phyloP scores from a whole-genome alignment of 2,113 vertebrate genomes.

The Gobius niger region DNA sequence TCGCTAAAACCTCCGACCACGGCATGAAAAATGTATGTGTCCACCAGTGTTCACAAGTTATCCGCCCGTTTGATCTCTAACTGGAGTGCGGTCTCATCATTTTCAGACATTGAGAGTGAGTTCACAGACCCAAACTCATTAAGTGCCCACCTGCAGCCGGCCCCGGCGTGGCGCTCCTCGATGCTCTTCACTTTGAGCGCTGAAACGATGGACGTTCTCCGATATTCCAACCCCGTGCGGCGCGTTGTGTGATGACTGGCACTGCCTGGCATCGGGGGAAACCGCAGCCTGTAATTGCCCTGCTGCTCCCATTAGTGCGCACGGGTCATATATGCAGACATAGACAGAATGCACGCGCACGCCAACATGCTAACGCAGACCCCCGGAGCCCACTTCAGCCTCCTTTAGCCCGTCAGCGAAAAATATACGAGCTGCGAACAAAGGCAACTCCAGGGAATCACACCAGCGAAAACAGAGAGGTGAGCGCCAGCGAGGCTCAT shows the following conservation, averaged over 20 bases:
- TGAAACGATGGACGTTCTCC: background rate
- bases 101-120: no score
- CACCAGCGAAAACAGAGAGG: background rate
- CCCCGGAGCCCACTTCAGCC: conserved; percentile 30
- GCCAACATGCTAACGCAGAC: conserved; percentile 31
- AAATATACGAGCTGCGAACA: conserved; percentile 26
- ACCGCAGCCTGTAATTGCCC: conserved; percentile 49
- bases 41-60: no score
- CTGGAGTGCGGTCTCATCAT: no score
- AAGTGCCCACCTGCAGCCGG: no score
- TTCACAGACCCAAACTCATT: no score
- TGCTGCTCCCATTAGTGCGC: conserved; percentile 56
- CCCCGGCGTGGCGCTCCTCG: no score
- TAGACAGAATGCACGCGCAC: conserved; percentile 17
- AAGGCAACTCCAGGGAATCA: conserved; percentile 5
- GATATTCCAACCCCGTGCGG: conserved; percentile 5
- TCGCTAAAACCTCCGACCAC: no score
- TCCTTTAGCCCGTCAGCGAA: conserved; percentile 42
- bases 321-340: conserved; percentile 29
- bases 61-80: no score
- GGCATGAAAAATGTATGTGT: no score
- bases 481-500: background rate
- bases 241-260: conserved; percentile 47
- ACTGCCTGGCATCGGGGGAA: conserved; percentile 50
- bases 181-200: no score